Base-by-base conservation (phyloP, 1,140 invertebrate species). In the Calosoma granatense region DNA sequence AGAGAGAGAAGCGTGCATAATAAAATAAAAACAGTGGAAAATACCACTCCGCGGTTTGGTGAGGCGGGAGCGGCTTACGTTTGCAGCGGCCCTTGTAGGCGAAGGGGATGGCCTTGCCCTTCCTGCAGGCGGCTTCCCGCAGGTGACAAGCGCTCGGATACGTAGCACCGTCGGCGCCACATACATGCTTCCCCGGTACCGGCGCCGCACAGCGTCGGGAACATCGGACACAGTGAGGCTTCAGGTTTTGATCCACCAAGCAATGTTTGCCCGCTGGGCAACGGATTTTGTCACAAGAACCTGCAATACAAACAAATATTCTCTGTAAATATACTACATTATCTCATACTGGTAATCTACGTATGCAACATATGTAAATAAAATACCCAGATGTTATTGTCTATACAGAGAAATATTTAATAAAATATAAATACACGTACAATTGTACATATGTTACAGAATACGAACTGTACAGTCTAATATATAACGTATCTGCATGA, bases 121-220 rank as follows among this genome's bases (percentile, higher is more conserved):
- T 80, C 62, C 81, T 78, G 72, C 92, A 96, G 20, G 92, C 87
- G 55, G 85, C 85, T 61, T 87, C 82, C 64, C 86, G 79, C 67
- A 95, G 77, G 70, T 92, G 86, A 76, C 93, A 95, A 58, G 85
- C 78, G 70, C 87, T 91, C 57, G 82, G 81, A 75, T 95, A 95
- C 21, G 91, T 94, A 58, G 84, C 76, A 17, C 88, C 90, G 75
- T 95, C 90, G 30, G 84, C 82, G 1, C 90, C 93, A 75, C 92
- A 95, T 9, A 94, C 86, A 39, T 82, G 81, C 64, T 81, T 72
- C 59, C 72, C 68, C 41, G 74, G 66, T 54, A 73, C 70, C 54
- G 64, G 64, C 60, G 66, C 65, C 56, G 70, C 68, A 72, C 88
- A 90, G 63, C 81, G 80, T 51, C 82, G 80, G 53, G 79, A 74